Base-by-base conservation (phyloP, 2,888 invertebrate species). In the Papilio elwesi region DNA sequence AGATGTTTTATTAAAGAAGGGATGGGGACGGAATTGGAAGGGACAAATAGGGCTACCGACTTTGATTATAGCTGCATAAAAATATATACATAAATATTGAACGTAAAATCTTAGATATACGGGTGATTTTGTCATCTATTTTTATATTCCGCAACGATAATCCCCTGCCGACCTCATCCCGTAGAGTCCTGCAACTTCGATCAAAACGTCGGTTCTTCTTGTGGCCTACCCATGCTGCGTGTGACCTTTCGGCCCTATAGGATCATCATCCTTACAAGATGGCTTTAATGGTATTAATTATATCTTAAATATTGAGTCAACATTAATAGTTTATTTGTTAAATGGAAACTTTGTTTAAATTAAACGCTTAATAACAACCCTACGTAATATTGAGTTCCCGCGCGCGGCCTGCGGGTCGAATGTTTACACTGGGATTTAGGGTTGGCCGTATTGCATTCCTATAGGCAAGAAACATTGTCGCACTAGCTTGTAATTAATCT, bases 1-100 rank as follows among this genome's bases (percentile, higher is more conserved):
- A 93, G 93, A 93, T 93, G 93, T 93, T 93, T 93, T 93, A 93
- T 93, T 92, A 92, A 93, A 90, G 90, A 79, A 90, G 92, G 92
- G 90, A 85, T 82, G 79, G 87, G 84, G 86, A 82, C 78, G 78
- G 76, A 82, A 81, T 83, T 83, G 78, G 79, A 83, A 85, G 89
- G 91, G 87, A 83, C 75, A 71, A 76, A 77, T 86, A 93, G 92
- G 92, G 93, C 79, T 91, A 86, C 80, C 85, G 69, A n/a, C 55
- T 15, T 47, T 55, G 55, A 49, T 49, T 52, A 4, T 83, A 43
- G 1, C 63, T 43, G 79, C n/a, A 49, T 72, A 77, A 65, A 48
- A 78, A 77, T n/a, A n/a, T n/a, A n/a, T n/a, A 73, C 68, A 49
- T 73, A 73, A 26, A 62, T 12, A 68, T 76, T 68, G 36, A 43